A percentile compares a stretch with the other conserved stretches of the same genome.
phyloP scores from a whole-genome alignment of 1,140 invertebrate species.

The silkworm (Bombyx mori) region DNA sequence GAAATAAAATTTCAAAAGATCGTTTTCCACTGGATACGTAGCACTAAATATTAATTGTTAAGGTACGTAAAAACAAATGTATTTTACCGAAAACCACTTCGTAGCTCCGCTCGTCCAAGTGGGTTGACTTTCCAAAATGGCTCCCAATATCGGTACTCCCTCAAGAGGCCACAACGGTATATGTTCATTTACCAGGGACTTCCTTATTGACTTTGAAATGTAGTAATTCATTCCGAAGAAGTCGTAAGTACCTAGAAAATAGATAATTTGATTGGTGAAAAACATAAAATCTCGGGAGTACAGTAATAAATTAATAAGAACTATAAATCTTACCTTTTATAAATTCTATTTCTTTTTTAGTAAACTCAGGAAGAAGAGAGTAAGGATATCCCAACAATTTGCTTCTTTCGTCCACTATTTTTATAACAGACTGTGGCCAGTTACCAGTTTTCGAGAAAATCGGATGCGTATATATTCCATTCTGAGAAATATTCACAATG shows the following conservation, averaged over 20 bases:
- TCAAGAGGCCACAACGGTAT: conserved; percentile 9
- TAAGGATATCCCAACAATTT: conserved; percentile 4
- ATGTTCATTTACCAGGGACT: conserved; percentile 5
- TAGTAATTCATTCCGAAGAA: conserved; percentile 23
- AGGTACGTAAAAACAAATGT: background rate
- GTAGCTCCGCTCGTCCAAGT: background rate
- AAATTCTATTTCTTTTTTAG: conserved; percentile 11
- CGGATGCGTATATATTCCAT: conserved; percentile 9
- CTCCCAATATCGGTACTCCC: conserved; percentile 6
- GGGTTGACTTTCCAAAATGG: background rate
- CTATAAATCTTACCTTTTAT: conserved; percentile 10
- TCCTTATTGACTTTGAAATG: conserved; percentile 10
- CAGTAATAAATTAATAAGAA: background rate
- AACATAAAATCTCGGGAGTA: background rate
- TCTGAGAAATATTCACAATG: conserved; percentile 1
- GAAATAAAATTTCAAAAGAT: too few species aligned
- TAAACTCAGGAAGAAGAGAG: conserved; percentile 11
- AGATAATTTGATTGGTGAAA: background rate
- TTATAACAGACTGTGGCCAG: conserved; percentile 13
- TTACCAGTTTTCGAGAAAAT: conserved; percentile 14
- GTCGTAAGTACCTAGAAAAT: conserved; percentile 16
- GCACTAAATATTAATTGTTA: too few species aligned
- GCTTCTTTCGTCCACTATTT: conserved; percentile 2
- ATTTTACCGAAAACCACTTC: conserved; percentile 1
- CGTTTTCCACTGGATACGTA: too few species aligned